Conservation (phyloP, 1,140 invertebrate species). For the Ceratoteleas bidentatus region DNA sequence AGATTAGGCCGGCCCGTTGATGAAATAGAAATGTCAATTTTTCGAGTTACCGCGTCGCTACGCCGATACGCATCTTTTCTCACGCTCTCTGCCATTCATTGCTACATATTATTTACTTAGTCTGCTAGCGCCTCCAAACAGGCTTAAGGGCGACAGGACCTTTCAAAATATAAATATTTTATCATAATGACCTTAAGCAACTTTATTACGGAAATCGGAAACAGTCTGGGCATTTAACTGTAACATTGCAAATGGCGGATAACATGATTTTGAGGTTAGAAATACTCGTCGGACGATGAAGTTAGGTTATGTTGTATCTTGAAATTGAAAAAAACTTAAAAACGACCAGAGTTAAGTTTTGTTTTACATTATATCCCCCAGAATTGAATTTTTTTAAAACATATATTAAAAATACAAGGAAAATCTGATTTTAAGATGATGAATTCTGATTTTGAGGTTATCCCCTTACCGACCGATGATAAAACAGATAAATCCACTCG, state of each 20-base stretch:
- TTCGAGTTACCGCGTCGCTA: constrained; percentile 34
- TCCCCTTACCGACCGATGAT: background rate
- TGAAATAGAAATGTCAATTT: constrained; percentile 58
- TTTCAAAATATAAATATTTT: constrained; percentile 48
- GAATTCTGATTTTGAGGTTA: background rate
- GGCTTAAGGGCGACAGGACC: constrained; percentile 26
- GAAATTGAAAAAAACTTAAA: too few relatives aligned
- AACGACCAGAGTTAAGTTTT: too few relatives aligned
- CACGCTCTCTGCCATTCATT: constrained; percentile 43
- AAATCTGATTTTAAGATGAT: too few relatives aligned
- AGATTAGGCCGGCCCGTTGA: constrained; percentile 34
- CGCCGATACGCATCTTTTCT: constrained; percentile 51
- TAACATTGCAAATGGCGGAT: too few relatives aligned
- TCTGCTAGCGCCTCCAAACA: constrained; percentile 45
- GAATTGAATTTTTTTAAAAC: too few relatives aligned
- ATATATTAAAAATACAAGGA: too few relatives aligned
- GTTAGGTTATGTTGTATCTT: too few relatives aligned
- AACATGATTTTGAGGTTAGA: too few relatives aligned
- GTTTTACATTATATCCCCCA: too few relatives aligned
- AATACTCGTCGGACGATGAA: too few relatives aligned
- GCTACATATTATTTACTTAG: constrained; percentile 45
- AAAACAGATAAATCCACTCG: too few relatives aligned
- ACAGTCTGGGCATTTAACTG: too few relatives aligned
- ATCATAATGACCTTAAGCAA: constrained; percentile 25
- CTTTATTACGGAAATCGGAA: constrained; percentile 10